phyloP scores from a whole-genome alignment of 2,888 invertebrate genomes.

The Mesoligia furuncula region DNA sequence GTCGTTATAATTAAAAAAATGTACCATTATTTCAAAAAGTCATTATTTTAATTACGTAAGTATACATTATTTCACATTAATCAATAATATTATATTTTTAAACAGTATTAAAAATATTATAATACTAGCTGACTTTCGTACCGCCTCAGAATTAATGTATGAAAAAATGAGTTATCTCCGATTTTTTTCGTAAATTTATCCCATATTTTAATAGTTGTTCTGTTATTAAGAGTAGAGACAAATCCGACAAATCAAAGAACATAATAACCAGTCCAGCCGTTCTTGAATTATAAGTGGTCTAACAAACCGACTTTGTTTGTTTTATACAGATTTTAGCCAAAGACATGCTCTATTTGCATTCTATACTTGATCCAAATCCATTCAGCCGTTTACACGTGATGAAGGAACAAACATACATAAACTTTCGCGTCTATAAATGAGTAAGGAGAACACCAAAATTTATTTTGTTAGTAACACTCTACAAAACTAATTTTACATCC shows the following conservation, averaged over 20 bases:
- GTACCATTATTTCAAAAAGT: no score
- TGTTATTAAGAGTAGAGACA: neutral
- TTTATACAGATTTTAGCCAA: neutral
- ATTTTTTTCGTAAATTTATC: no score
- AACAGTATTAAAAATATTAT: neutral
- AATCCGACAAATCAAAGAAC: neutral
- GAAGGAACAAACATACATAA: neutral
- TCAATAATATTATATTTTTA: no score
- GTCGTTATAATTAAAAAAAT: no score
- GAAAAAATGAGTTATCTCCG: no score
- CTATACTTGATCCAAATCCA: neutral
- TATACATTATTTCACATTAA: no score
- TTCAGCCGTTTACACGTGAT: neutral
- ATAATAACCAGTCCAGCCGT: neutral
- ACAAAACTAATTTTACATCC: conserved; percentile 24
- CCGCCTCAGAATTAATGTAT: no score
- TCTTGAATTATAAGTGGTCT: neutral
- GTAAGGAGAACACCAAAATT: neutral
- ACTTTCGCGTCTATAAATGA: neutral
- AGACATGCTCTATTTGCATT: neutral
- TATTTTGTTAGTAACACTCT: neutral
- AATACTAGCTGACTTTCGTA: no score
- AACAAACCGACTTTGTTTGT: neutral
- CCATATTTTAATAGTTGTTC: no score
- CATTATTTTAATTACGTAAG: no score